A percentile compares a stretch with the other conserved stretches of the same genome.
phyloP scores from a whole-genome alignment of 2,113 vertebrate species.

The Pomatorhinus ruficollis region DNA sequence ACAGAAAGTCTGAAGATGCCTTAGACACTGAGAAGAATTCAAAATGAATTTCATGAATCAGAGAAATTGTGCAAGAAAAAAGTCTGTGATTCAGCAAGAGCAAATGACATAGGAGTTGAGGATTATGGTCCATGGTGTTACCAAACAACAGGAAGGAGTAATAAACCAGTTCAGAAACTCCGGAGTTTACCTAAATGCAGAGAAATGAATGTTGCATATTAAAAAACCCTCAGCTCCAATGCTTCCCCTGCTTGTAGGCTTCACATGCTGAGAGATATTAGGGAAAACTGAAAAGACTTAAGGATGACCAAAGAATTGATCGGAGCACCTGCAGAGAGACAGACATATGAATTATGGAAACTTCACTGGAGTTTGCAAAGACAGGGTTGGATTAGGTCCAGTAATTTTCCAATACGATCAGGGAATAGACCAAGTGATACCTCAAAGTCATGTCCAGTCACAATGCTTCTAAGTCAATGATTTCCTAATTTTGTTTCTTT shows the following conservation, averaged over 20 bases:
- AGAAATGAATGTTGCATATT: not conserved
- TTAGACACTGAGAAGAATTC: not conserved
- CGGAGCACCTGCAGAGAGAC: not conserved
- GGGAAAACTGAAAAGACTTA: not conserved
- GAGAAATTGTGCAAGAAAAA: not conserved
- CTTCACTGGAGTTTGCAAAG: not conserved
- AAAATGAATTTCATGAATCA: not conserved
- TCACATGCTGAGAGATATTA: not conserved
- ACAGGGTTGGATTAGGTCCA: not conserved
- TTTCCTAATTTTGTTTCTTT: not conserved
- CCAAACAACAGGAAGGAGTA: not conserved
- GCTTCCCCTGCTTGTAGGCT: not conserved
- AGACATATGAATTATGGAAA: not conserved
- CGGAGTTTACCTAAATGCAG: not conserved
- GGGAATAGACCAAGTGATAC: not conserved
- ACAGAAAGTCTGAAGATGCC: not conserved
- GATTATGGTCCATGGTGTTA: not conserved
- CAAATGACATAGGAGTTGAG: not conserved
- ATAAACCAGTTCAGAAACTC: not conserved
- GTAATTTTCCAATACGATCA: accelerated
- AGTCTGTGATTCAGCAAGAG: not conserved
- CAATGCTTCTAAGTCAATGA: not conserved
- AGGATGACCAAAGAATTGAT: not conserved
- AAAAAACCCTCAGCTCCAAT: not conserved
- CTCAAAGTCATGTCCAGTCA: not conserved